These are phyloP conservation scores for Aphodius granarius DNA, from an alignment of 2,888 invertebrate genomes.

Conservation along the genomic window DNA sequence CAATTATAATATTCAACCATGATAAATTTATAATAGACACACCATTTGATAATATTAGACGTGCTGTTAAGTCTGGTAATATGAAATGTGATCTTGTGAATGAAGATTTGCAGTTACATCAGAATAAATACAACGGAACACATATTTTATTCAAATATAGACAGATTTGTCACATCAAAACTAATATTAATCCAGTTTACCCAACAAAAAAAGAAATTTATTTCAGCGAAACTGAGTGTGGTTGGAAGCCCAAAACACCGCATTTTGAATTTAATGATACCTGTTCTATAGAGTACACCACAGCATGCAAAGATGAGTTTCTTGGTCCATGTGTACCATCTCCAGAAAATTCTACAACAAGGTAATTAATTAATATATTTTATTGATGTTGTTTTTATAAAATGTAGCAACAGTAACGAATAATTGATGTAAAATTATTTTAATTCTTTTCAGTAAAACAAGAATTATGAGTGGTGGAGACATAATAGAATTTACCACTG, in stretches of 20 bases:
- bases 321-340: not conserved
- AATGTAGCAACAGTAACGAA: too few species aligned
- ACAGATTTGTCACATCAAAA: not conserved
- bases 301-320: not conserved
- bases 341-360: not conserved
- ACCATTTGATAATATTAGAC: not conserved
- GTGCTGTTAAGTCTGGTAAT: not conserved
- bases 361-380: not conserved
- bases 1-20: not conserved
- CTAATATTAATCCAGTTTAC: not conserved
- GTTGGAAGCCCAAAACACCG: not conserved
- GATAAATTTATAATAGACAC: not conserved
- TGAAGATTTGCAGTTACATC: not conserved
- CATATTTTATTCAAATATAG: not conserved
- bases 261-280: not conserved
- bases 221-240: not conserved
- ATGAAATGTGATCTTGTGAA: not conserved
- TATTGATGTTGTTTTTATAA: not conserved
- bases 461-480: not conserved
- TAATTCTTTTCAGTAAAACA: not conserved
- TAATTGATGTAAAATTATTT: too few species aligned
- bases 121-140: not conserved
- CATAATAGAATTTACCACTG: not conserved
- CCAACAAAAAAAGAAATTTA: not conserved
- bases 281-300: not conserved